phyloP scores from a whole-genome alignment of 2,888 invertebrate species.

The Eupithecia dodoneata region DNA sequence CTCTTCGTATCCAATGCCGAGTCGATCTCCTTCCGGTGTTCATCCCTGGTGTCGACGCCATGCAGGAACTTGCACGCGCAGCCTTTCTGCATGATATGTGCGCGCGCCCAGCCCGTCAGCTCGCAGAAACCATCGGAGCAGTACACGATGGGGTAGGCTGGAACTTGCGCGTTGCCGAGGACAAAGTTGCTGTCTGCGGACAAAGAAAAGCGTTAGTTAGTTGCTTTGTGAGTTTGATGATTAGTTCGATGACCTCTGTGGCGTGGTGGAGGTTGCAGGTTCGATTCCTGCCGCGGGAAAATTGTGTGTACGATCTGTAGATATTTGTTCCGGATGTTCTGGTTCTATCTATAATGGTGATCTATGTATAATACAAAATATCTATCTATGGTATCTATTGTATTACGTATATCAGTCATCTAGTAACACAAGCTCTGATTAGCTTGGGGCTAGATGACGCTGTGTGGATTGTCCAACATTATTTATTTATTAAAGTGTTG shows the following conservation, averaged over 20 bases:
- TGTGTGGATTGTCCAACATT: too few relatives aligned
- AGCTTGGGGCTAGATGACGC: too few relatives aligned
- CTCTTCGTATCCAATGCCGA: conserved; percentile 94
- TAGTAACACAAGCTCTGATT: too few relatives aligned
- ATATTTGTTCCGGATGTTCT: too few relatives aligned
- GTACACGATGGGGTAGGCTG: conserved; percentile 96
- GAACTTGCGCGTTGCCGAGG: conserved; percentile 97
- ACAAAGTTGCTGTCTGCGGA: conserved; percentile 97
- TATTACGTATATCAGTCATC: too few relatives aligned
- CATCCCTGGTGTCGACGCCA: conserved; percentile 95
- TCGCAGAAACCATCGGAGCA: conserved; percentile 98
- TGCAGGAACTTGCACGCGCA: conserved; percentile 98
- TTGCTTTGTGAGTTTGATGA: background rate
- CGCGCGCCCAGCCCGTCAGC: conserved; percentile 96
- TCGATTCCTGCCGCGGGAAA: too few relatives aligned
- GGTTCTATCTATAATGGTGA: too few relatives aligned
- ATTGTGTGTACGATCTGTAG: too few relatives aligned
- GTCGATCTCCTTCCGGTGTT: conserved; percentile 95
- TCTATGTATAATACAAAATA: too few relatives aligned
- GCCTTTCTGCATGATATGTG: conserved; percentile 98
- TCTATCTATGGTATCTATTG: too few relatives aligned
- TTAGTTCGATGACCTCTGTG: background rate
- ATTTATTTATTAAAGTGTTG: background rate
- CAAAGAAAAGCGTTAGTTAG: conserved; percentile 33
- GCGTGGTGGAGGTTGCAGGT: too few relatives aligned